Evolutionary conservation across 2,797 vertebrate genomes (phyloP).

Genomic region (Leucoraja ocellata): DNA sequence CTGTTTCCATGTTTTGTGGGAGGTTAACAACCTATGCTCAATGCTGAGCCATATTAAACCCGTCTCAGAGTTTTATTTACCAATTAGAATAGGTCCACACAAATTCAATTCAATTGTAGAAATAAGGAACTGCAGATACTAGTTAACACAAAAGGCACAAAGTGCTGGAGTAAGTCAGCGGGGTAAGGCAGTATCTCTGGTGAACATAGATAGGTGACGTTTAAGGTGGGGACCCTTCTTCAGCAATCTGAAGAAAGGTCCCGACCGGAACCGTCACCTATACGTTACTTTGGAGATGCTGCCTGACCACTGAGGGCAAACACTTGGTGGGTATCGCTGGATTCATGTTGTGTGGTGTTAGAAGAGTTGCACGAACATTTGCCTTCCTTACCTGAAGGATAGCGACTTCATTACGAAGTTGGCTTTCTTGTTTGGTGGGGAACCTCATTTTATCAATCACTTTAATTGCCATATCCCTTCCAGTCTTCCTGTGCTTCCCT

Average conservation of each 20-base stretch:
- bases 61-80: not conserved
- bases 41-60: not conserved
- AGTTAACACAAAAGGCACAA: no score
- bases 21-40: not conserved
- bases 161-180: no score
- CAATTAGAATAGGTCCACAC: not conserved
- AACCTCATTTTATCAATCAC: constrained; percentile 98
- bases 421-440: constrained; percentile 96
- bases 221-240: no score
- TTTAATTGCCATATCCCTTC: constrained; percentile 95
- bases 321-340: not conserved
- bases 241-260: no score
- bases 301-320: not conserved
- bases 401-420: constrained; percentile 93
- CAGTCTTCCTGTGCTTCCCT: constrained; percentile 95
- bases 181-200: no score
- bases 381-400: constrained; percentile 80
- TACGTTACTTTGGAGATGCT: no score
- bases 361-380: not conserved
- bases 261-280: no score
- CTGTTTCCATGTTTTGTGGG: not conserved
- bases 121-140: no score
- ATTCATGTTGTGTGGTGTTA: not conserved
- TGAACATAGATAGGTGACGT: no score
- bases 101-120: not conserved